Evolutionary conservation across 1,140 invertebrate genomes (phyloP).

Genomic region (Drosophila nebulosa): DNA sequence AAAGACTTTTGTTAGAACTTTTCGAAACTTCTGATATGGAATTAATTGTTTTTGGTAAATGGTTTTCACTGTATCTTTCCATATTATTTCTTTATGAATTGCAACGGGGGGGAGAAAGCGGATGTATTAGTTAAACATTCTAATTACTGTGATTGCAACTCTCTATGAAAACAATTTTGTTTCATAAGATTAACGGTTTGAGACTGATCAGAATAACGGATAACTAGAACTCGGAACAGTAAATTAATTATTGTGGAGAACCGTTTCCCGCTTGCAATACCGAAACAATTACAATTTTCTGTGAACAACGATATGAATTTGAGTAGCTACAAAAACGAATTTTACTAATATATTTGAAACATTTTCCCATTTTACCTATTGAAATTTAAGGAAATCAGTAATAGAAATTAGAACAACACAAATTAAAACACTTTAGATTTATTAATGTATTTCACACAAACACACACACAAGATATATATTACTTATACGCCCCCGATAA

Average conservation of each 20-base stretch:
- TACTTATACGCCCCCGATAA: slow-evolving; percentile 25
- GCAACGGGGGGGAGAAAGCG: background rate
- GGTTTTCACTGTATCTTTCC: too few species aligned
- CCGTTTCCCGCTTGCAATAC: background rate
- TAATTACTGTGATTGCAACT: background rate
- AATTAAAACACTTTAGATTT: slow-evolving; percentile 12
- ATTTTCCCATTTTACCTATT: too few species aligned
- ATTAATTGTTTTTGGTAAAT: too few species aligned
- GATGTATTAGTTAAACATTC: background rate
- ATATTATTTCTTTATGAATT: background rate
- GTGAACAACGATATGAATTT: too few species aligned
- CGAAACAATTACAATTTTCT: too few species aligned
- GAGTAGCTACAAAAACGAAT: too few species aligned
- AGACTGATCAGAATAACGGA: background rate
- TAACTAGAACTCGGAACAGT: background rate
- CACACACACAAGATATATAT: background rate
- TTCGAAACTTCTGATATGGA: too few species aligned
- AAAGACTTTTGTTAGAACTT: too few species aligned
- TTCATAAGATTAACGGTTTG: background rate
- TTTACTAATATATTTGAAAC: too few species aligned
- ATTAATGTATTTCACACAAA: slow-evolving; percentile 4
- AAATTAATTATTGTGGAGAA: background rate
- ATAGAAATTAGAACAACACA: too few species aligned
- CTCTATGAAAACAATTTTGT: background rate
- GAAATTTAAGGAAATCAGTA: too few species aligned